Evolutionary conservation across 2,113 vertebrate genomes (phyloP).

Genomic region (Thamnaconus septentrionalis): DNA sequence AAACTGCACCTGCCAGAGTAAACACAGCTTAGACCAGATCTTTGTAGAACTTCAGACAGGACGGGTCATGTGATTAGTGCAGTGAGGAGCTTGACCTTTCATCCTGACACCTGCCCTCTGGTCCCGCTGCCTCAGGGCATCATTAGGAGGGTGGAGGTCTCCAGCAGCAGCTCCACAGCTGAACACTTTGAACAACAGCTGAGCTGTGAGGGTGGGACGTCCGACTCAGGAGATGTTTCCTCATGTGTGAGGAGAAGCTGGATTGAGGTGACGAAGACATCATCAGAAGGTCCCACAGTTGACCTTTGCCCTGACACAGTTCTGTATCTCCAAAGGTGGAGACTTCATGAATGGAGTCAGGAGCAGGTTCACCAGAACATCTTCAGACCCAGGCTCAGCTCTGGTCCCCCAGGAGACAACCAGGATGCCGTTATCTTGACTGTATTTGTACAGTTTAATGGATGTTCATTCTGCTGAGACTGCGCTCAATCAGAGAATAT

Average conservation of each 20-base stretch:
- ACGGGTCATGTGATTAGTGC: constrained; percentile 17
- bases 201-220: constrained; percentile 46
- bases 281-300: constrained; percentile 36
- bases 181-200: constrained; percentile 53
- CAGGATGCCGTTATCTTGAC: too few relatives aligned
- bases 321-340: constrained; percentile 46
- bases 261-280: constrained; percentile 41
- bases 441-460: too few relatives aligned
- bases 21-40: not conserved
- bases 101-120: constrained; percentile 62
- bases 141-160: constrained; percentile 64
- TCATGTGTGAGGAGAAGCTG: constrained; percentile 53
- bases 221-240: constrained; percentile 41
- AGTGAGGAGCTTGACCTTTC: constrained; percentile 33
- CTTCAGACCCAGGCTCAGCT: constrained; percentile 18
- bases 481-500: too few relatives aligned
- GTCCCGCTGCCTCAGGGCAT: constrained; percentile 66
- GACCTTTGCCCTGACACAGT: constrained; percentile 31
- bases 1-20: too few relatives aligned
- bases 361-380: constrained; percentile 36
- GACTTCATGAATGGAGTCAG: constrained; percentile 67
- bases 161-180: constrained; percentile 38
- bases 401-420: constrained; percentile 43
- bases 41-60: not conserved
- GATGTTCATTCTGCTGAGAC: too few relatives aligned